Base-by-base conservation (phyloP, 2,797 vertebrate genomes). In the Brachyalestes nurse region DNA sequence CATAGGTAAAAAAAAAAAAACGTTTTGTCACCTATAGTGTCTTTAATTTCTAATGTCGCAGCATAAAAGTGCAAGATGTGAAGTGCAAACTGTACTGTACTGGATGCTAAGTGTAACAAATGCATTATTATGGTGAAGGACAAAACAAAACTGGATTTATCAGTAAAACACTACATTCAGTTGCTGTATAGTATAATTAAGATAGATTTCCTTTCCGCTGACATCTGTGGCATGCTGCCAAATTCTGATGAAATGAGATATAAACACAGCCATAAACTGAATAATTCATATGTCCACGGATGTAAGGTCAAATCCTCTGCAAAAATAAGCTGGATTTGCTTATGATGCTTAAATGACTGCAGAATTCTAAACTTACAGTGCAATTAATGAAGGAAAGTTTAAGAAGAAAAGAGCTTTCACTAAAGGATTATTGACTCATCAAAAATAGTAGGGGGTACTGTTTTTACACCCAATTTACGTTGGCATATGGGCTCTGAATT, bases 181-280 rank as follows among this genome's bases (percentile, higher is more conserved):
- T 60, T 55, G 62, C 8, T 51, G 45, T 53, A 64, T 16, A 72
- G 45, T 72, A 8, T 60, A 73, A 57, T 60, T 21, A 72, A 42
- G 61, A 73, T 21, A 77, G n/a, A 80, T 77, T 34, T 64, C 28
- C 12, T 13, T 62, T 55, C 19, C 4, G 21, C 23, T 25, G 69
- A 61, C 42, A 34, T 25, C 53, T 81, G 64, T 83, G 79, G 64
- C 78, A 45, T 62, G 3, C 5, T 79, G 83, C 62, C 83, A 61
- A 61, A 81, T 45, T 60, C 28, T 79, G 65, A 79, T 55, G 49
- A 49, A 81, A 65, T n/a, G 28, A 23, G 70, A 61, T 23, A 77
- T 51, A n/a, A 74, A 2, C 58, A 38, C 14, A 61, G 83, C 57
- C 71, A 78, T 83, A 71, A 23, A 58, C 45, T 76, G 75, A 79